Evolutionary conservation across 2,888 invertebrate species (phyloP), one percentile per base, ranked within the genome.

Genomic region (Brachycybe producta): DNA sequence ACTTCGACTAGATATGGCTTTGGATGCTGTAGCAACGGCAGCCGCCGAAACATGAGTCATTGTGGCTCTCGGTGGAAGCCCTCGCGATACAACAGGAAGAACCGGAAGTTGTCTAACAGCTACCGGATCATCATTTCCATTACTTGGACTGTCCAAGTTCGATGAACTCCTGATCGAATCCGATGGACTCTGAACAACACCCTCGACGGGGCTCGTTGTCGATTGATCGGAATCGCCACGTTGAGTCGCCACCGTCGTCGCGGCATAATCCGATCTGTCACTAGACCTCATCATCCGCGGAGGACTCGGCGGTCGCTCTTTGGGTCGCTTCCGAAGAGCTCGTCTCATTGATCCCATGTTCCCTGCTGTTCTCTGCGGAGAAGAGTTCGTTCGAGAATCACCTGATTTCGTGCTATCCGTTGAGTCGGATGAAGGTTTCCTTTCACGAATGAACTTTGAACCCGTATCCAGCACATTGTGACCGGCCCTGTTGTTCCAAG

Each of bases 391-490:
- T 17, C 43, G 19, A 8, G 51, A 30, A n/a, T 54, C 11, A 68
- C 70, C 36, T 70, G 71, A 57, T 56, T 75, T 75, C 24, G 72
- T 70, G 44, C 71, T 76, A 56, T 73, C 73, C 64, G 73, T 72
- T 41, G 74, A 74, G 57, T 76, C 74, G 1, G 73, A 73, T 3
- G 75, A 74, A 2, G 75, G 74, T 58, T 81, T 80, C 35, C 80
- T 72, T 41, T 60, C 61, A 45, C 80, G 72, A 34, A 56, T 53
- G 19, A 55, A 41, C 32, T 52, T 55, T 4, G 59, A 58, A 49
- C 59, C 60, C 11, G 57, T 56, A 49, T 59, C 57, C 28, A 60
- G 41, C 8, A 21, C 11, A n/a, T 41, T 27, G 7, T 13, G 21
- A 13, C 17, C n/a, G 11, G 41, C 41, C 17, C 27, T 4, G 15